Conservation (phyloP, 2,888 invertebrate genomes). For the Dasypolia templi region DNA sequence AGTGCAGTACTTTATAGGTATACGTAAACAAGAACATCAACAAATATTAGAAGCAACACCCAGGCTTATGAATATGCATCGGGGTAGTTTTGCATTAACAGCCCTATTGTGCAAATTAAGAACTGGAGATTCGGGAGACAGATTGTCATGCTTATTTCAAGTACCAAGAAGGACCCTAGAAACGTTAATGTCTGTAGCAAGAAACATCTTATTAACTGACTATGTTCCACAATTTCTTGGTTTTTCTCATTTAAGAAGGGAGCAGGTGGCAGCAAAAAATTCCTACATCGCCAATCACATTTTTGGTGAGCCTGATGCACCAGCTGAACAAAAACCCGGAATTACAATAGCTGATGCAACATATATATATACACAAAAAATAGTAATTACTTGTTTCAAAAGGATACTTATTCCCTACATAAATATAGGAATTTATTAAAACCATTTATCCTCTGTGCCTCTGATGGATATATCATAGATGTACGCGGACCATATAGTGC, state of each 20-base stretch:
- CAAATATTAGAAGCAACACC: slow-evolving; percentile 8
- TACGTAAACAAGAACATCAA: slow-evolving; percentile 15
- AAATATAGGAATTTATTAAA: slow-evolving; percentile 32
- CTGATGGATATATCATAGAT: slow-evolving; percentile 46
- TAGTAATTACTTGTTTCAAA: slow-evolving; percentile 29
- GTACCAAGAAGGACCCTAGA: slow-evolving; percentile 23
- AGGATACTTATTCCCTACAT: not conserved
- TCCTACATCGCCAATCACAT: not conserved
- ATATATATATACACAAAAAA: slow-evolving; percentile 34
- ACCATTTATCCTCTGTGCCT: slow-evolving; percentile 30
- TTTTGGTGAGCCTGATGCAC: slow-evolving; percentile 21
- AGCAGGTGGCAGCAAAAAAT: slow-evolving; percentile 2
- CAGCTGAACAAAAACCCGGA: slow-evolving; percentile 18
- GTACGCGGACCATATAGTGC: slow-evolving; percentile 39
- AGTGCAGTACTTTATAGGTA: slow-evolving; percentile 22
- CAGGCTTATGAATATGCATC: slow-evolving; percentile 25
- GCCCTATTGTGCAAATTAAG: slow-evolving; percentile 14
- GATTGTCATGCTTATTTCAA: slow-evolving; percentile 19
- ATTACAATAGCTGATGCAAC: slow-evolving; percentile 30
- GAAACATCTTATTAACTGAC: slow-evolving; percentile 19
- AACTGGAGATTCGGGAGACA: slow-evolving; percentile 24
- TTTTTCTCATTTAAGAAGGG: slow-evolving; percentile 11
- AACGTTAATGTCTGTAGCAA: slow-evolving; percentile 16
- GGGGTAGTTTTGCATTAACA: slow-evolving; percentile 32
- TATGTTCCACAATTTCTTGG: slow-evolving; percentile 33